Evolutionary conservation across 2,113 vertebrate genomes (phyloP), one percentile per base, ranked within the genome.

Genomic region (Myodes glareolus): DNA sequence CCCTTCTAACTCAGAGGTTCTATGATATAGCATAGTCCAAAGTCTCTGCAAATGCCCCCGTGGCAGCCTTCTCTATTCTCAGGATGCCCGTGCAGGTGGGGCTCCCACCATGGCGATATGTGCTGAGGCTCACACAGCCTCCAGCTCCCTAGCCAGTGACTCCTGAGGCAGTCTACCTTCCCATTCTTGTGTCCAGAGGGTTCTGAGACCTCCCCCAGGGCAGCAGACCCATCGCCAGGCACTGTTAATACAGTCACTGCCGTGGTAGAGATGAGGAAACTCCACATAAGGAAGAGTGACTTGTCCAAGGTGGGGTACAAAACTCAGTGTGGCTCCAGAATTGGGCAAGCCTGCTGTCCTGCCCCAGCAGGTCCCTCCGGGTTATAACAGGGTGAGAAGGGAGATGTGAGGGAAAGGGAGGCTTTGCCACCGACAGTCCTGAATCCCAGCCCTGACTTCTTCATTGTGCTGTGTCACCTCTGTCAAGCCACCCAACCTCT

Each of bases 21-120:
- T 58, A 0, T 29, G 13, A 0, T 7, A 45, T 5, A 25, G 17
- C 9, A 0, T 2, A 21, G 39, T 12, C 47, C 21, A 16, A 10
- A 31, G 65, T 91, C 88, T 67, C 27, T 55, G 17, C 90, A 70
- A 8, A 68, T 2, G 1, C 42, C 33, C 45, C 21, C 25, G 0
- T n/a, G 25, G 45, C 36, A 27, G 13, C 45, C 33, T 65, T 78
- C 9, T 13, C 47, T 45, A 3, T 6, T 45, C 77, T 72, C 65
- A 36, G 50, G 17, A 58, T 25, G 2, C 1, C 3, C 17, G 3
- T 13, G 50, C 50, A 72, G 21, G 50, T 2, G 50, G 65, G 4
- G 6, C 23, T 19, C 7, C n/a, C n/a, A 33, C 19, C 9, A 19
- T 29, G 23, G 80, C 27, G 29, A 16, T 6, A 3, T 52, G 75